Conservation (phyloP, 2,113 vertebrate species). For the Colistium nudipinnis region DNA sequence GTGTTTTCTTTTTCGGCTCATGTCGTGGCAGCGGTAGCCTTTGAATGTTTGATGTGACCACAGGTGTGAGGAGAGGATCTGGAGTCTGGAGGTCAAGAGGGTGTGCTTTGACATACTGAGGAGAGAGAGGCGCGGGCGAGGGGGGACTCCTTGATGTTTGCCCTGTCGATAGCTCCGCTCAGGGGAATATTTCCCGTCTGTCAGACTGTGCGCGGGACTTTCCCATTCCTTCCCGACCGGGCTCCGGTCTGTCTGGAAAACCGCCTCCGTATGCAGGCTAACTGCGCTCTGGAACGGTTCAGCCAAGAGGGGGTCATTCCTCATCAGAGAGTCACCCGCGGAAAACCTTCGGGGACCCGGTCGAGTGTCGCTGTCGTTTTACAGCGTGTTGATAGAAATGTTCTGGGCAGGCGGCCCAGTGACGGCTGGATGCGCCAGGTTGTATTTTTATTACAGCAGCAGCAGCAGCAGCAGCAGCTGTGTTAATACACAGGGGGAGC, state of each 20-base stretch:
- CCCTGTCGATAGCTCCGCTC: conserved; percentile 73
- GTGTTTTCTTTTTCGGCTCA: too few relatives aligned
- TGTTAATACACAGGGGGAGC: conserved; percentile 32
- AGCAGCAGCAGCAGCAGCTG: too few relatives aligned
- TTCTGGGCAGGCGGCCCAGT: conserved; percentile 33
- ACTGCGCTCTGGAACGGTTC: conserved; percentile 33
- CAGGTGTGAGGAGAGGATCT: conserved; percentile 64
- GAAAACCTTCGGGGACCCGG: neutral
- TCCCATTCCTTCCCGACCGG: conserved; percentile 34
- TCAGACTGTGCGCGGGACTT: conserved; percentile 42
- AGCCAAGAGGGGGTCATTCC: conserved; percentile 22
- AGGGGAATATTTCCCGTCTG: conserved; percentile 71
- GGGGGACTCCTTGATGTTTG: conserved; percentile 76
- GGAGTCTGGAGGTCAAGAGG: conserved; percentile 74
- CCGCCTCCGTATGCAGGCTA: conserved; percentile 16
- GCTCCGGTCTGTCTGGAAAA: conserved; percentile 50
- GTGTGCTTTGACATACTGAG: conserved; percentile 75
- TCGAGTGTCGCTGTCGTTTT: conserved; percentile 6
- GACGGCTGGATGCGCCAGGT: conserved; percentile 25
- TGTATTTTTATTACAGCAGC: conserved; percentile 23
- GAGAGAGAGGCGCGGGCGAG: conserved; percentile 50
- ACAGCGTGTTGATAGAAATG: conserved; percentile 24
- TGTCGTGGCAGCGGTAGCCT: conserved; percentile 47
- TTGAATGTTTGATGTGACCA: conserved; percentile 74
- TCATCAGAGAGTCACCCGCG: neutral